Percentiles rank a stretch among this genome's conserved stretches.
Evolutionary conservation across 1,140 invertebrate genomes (phyloP).

Genomic region (Pantala flavescens): DNA sequence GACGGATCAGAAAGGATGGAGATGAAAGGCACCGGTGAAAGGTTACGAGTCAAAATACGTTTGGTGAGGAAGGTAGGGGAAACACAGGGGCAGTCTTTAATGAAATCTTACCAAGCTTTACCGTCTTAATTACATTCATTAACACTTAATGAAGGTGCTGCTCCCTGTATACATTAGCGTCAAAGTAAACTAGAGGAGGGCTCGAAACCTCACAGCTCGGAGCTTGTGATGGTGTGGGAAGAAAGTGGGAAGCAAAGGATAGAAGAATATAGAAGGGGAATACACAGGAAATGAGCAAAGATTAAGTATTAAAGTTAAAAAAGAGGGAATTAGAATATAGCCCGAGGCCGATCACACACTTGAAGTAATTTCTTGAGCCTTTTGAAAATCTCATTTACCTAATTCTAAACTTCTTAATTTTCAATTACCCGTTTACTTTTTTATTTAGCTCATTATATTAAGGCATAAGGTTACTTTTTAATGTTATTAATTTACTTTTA

Average conservation of each 20-base stretch:
- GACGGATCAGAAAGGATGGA: neutral
- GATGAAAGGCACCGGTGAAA: neutral
- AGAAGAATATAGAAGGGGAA: no score
- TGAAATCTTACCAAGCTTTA: conserved; percentile 21
- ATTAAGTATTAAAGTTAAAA: no score
- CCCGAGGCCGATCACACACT: no score
- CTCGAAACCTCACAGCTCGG: neutral
- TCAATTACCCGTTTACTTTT: no score
- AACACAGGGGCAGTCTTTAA: conserved; percentile 21
- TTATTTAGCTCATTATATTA: no score
- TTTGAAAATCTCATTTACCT: no score
- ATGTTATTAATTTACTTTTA: no score
- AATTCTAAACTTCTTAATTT: no score
- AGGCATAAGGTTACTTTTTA: no score
- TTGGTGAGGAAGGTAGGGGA: conserved; percentile 17
- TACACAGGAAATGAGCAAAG: no score
- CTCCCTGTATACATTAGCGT: conserved; percentile 14
- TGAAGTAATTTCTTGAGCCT: no score
- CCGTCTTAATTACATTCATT: conserved; percentile 17
- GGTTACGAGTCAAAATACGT: neutral
- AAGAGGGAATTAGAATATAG: no score
- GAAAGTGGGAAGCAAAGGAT: neutral
- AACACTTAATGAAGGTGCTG: conserved; percentile 19
- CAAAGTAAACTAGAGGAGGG: conserved; percentile 5
- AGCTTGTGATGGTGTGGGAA: neutral